Evolutionary conservation across 2,888 invertebrate species (phyloP), one percentile per base, ranked within the genome.

Genomic region (Chymomyza procnemis): DNA sequence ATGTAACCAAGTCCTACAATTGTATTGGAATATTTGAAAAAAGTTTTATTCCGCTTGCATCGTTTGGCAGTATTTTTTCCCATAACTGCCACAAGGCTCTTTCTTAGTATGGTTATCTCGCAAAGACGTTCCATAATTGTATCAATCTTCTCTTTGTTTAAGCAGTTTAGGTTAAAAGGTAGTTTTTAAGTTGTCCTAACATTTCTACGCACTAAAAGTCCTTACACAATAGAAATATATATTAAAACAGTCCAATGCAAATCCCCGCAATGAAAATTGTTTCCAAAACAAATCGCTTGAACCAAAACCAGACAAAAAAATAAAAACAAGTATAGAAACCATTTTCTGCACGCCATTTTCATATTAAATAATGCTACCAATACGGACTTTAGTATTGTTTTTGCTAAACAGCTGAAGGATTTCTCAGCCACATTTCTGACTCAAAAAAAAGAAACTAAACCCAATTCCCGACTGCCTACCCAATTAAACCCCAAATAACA

Each of bases 361-460:
- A 86, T 88, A 82, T 82, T 88, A 82, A 82, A 82, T 80, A 81
- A 88, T 12, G 6, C 70, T 84, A 86, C 88, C 71, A 30, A 34
- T 50, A 18, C 83, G 80, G 76, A 80, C 78, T 76, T 84, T 67
- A 62, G 76, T 67, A 71, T 76, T 73, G 71, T 84, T 76, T 70
- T 68, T 69, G 56, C 64, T 69, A 68, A 66, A 73, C 88, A 83
- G 81, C 81, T 82, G 88, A 69, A 55, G 47, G 69, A 73, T 55
- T 82, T 82, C 81, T 71, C 81, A 82, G 81, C 9, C 12, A 2
- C 12, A 12, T 41, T 41, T 41, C 34, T 41, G 34, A 4, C 34
- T 9, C 12, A 12, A 12, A 41, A 41, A 41, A 41, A 41, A 12
- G 2, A 34, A 12, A 12, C 0, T 12, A 12, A 41, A 3, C 34